Conservation (phyloP, 2,113 vertebrate genomes). For the Ciconia maguari region DNA sequence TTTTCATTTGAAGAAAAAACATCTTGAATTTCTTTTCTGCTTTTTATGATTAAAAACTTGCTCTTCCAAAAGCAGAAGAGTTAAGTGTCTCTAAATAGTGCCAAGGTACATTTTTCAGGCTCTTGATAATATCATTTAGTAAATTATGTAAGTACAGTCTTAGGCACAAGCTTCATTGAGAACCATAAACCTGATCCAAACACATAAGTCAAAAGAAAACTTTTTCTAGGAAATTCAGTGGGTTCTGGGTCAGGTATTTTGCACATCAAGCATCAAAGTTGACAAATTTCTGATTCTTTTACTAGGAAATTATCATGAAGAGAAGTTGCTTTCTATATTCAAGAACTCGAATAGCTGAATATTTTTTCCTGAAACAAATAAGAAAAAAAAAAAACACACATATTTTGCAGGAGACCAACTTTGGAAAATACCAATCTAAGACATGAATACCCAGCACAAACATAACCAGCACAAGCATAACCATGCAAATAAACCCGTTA, state of each 20-base stretch:
- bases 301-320: slow-evolving; percentile 41
- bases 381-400: not conserved
- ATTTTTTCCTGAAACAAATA: not conserved
- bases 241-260: slow-evolving; percentile 30
- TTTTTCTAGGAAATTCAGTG: slow-evolving; percentile 30
- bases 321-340: not conserved
- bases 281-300: not conserved
- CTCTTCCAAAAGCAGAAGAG: not conserved
- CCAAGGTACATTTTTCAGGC: not conserved
- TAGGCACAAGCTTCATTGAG: not conserved
- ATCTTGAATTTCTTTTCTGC: slow-evolving; percentile 6
- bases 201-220: not conserved
- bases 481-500: not conserved
- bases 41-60: not conserved
- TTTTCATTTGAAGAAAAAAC: not conserved
- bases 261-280: not conserved
- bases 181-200: not conserved
- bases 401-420: not conserved
- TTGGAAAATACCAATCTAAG: not conserved
- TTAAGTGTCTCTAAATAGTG: not conserved
- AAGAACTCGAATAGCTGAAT: not conserved
- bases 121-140: not conserved
- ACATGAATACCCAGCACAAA: not conserved
- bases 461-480: not conserved
- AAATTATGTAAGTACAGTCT: not conserved